Evolutionary conservation across 2,888 invertebrate species (phyloP).

Genomic region (Hydrotaea diabolus): DNA sequence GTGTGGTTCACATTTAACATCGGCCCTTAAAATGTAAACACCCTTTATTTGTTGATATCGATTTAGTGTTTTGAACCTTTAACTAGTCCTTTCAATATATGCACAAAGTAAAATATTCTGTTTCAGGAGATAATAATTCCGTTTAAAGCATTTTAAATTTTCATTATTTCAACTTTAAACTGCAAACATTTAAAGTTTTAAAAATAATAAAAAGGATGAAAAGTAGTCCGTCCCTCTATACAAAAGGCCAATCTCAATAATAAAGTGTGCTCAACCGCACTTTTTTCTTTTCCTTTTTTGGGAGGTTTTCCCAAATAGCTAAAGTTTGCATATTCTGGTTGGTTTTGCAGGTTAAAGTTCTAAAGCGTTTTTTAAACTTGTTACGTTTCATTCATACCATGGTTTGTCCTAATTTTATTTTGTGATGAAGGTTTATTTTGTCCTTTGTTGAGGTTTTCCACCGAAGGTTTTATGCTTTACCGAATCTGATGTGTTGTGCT

Average conservation of each 20-base stretch:
- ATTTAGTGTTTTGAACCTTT: too few relatives aligned
- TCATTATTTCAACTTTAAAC: too few relatives aligned
- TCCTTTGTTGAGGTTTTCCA: not conserved
- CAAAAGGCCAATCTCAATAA: not conserved
- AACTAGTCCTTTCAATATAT: too few relatives aligned
- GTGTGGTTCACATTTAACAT: too few relatives aligned
- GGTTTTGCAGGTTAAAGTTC: not conserved
- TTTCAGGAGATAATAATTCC: too few relatives aligned
- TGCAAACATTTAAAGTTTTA: too few relatives aligned
- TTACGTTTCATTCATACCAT: not conserved
- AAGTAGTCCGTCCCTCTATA: not conserved
- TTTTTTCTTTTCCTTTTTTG: not conserved
- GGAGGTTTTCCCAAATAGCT: not conserved
- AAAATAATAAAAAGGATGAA: too few relatives aligned
- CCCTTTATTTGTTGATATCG: too few relatives aligned
- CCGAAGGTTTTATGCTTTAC: not conserved
- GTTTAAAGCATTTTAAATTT: too few relatives aligned
- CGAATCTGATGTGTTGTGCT: not conserved
- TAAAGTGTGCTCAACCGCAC: constrained; percentile 10
- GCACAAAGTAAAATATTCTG: too few relatives aligned
- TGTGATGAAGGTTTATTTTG: constrained; percentile 9
- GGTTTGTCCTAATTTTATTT: constrained; percentile 3
- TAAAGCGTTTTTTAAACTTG: not conserved
- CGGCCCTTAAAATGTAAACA: too few relatives aligned
- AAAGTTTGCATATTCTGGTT: not conserved